Conservation (phyloP, 2,888 invertebrate genomes). For the Machimus rusticus region DNA sequence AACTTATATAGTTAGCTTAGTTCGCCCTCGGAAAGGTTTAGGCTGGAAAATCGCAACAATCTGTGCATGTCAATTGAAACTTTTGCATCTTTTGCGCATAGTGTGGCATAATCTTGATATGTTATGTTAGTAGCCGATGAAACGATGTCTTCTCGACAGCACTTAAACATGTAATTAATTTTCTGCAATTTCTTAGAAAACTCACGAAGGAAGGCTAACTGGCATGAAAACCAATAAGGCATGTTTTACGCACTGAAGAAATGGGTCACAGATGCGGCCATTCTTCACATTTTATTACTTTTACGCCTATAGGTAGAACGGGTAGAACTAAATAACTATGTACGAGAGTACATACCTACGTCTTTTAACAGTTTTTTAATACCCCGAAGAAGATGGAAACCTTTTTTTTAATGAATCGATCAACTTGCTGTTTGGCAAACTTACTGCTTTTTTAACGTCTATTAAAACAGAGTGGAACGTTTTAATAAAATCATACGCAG, state of each 20-base stretch:
- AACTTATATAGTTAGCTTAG: neutral
- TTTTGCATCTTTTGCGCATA: neutral
- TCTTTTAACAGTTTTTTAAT: neutral
- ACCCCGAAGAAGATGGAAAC: neutral
- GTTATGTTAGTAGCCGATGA: neutral
- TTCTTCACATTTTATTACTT: neutral
- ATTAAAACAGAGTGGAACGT: neutral
- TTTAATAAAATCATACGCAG: neutral
- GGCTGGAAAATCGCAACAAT: slow-evolving; percentile 18
- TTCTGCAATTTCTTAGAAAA: neutral
- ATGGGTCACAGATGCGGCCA: neutral
- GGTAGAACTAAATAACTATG: neutral
- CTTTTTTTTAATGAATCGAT: neutral
- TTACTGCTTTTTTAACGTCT: neutral
- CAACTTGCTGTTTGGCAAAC: neutral
- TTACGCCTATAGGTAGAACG: neutral
- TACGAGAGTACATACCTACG: neutral
- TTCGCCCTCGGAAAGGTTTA: slow-evolving; percentile 20
- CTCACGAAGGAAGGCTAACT: neutral
- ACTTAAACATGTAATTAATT: slow-evolving; percentile 18
- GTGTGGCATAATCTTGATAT: neutral
- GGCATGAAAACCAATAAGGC: slow-evolving; percentile 7
- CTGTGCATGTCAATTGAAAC: slow-evolving; percentile 3
- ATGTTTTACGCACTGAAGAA: neutral
- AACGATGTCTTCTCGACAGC: neutral